phyloP scores from a whole-genome alignment of 2,888 invertebrate genomes.

The Polydesmus complanatus region DNA sequence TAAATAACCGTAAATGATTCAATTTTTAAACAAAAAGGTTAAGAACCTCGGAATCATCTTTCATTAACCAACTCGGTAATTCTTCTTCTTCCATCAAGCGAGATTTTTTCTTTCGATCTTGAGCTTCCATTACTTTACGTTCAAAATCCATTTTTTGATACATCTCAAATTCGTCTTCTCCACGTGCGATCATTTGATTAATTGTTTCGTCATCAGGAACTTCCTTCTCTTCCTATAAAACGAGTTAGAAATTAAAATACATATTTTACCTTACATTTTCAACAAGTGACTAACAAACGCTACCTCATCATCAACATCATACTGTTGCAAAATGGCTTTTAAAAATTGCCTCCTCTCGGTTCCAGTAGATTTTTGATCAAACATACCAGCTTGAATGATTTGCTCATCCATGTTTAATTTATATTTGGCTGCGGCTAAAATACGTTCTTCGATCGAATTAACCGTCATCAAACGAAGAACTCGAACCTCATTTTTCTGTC shows the following conservation, averaged over 20 bases:
- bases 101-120: slow-evolving; percentile 59
- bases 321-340: slow-evolving; percentile 85
- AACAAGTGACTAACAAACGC: background rate
- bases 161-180: slow-evolving; percentile 83
- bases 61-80: slow-evolving; percentile 86
- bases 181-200: slow-evolving; percentile 96
- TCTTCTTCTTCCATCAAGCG: slow-evolving; percentile 88
- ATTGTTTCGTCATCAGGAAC: slow-evolving; percentile 98
- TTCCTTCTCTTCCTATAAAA: slow-evolving; percentile 88
- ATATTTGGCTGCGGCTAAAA: slow-evolving; percentile 92
- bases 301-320: slow-evolving; percentile 85
- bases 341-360: slow-evolving; percentile 91
- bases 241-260: background rate
- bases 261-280: no score
- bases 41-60: slow-evolving; percentile 76
- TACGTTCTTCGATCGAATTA: slow-evolving; percentile 96
- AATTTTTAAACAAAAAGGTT: background rate
- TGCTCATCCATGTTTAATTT: slow-evolving; percentile 99
- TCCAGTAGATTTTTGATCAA: slow-evolving; percentile 98
- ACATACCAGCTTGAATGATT: slow-evolving; percentile 99
- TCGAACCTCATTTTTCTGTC: slow-evolving; percentile 95
- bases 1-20: background rate
- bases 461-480: slow-evolving; percentile 96
- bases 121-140: slow-evolving; percentile 59
- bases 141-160: slow-evolving; percentile 91